Percentiles rank a stretch among this genome's conserved stretches.
Conservation (phyloP, 2,113 vertebrate genomes). For the Sinocyclocheilus maitianheensis region DNA sequence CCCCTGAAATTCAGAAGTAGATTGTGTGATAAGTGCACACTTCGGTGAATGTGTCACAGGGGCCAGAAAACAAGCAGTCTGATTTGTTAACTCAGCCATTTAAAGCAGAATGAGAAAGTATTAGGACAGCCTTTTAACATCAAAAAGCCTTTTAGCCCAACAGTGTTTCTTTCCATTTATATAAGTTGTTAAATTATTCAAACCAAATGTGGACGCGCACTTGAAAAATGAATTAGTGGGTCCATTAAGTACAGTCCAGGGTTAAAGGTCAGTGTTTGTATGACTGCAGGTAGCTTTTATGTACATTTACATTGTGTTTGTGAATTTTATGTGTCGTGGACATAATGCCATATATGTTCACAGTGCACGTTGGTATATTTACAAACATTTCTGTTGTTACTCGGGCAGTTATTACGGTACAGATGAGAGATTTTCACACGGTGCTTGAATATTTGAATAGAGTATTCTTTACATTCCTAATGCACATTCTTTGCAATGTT, state of each 20-base stretch:
- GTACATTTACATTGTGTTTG: neutral
- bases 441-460: neutral
- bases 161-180: constrained; percentile 2
- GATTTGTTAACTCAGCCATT: constrained; percentile 6
- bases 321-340: neutral
- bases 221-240: neutral
- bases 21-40: constrained; percentile 12
- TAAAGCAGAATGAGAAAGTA: neutral
- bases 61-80: neutral
- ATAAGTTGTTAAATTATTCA: constrained; percentile 11
- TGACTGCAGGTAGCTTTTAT: neutral
- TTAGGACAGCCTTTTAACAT: neutral
- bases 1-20: neutral
- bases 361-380: neutral
- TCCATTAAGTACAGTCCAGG: neutral
- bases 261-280: neutral
- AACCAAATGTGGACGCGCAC: neutral
- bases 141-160: neutral
- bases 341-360: neutral
- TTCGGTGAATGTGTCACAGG: neutral
- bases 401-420: neutral
- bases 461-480: neutral
- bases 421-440: neutral
- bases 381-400: neutral
- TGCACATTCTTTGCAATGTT: neutral